phyloP scores from a whole-genome alignment of 2,113 vertebrate genomes.

The Elachura formosa region DNA sequence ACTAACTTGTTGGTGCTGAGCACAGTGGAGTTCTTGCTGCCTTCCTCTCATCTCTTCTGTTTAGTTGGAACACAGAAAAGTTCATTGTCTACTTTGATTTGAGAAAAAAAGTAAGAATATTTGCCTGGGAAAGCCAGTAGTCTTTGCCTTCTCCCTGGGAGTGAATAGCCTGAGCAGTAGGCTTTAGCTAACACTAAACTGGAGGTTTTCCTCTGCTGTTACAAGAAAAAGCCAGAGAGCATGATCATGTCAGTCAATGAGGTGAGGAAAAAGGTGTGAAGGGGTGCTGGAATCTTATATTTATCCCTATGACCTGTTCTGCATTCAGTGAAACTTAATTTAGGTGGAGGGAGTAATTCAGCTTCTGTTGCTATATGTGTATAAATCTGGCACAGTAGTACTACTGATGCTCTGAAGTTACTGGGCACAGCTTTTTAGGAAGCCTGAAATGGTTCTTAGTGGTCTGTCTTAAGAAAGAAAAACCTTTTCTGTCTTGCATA shows the following conservation, averaged over 20 bases:
- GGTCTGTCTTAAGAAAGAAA: background rate
- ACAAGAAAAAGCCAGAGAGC: background rate
- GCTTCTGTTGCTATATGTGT: rapidly evolving
- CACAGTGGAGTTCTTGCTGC: background rate
- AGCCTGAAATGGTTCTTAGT: background rate
- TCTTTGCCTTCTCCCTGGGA: background rate
- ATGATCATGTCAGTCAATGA: background rate
- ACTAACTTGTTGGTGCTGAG: background rate
- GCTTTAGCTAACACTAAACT: background rate
- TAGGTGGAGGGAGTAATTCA: background rate
- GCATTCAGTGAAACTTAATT: background rate
- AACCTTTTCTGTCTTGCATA: background rate
- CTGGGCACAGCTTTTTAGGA: background rate
- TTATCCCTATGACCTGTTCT: background rate
- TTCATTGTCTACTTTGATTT: background rate
- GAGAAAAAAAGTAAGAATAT: background rate
- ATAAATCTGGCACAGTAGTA: background rate
- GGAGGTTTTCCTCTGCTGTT: background rate
- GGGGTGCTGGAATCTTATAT: background rate
- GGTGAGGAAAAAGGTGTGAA: background rate
- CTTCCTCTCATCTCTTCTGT: background rate
- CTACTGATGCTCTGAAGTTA: background rate
- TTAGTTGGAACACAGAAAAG: background rate
- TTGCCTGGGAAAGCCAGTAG: background rate
- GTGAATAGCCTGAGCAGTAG: background rate